These are phyloP conservation scores for Drosophila paucipuncta DNA, from an alignment of 2,888 invertebrate genomes.

Conservation along the genomic window DNA sequence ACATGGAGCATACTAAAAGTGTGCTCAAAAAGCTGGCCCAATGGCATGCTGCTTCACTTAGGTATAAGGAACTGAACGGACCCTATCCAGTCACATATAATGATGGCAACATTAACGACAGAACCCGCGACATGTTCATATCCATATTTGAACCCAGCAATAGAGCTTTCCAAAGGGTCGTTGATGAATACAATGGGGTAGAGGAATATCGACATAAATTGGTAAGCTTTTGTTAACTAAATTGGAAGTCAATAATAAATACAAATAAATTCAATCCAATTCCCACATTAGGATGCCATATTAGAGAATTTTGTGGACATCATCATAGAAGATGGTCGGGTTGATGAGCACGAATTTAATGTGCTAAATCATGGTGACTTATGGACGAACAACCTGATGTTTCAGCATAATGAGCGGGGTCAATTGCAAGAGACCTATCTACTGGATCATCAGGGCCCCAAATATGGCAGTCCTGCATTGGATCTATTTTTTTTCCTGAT, in stretches of 20 bases:
- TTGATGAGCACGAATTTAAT: conserved; percentile 72
- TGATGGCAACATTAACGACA: conserved; percentile 40
- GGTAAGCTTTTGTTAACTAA: conserved; percentile 52
- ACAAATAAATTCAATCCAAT: neutral
- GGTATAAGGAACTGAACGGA: conserved; percentile 60
- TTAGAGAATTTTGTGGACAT: neutral
- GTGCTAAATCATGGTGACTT: conserved; percentile 80
- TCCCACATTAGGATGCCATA: neutral
- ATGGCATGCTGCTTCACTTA: conserved; percentile 82
- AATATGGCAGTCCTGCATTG: conserved; percentile 75
- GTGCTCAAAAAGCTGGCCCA: conserved; percentile 78
- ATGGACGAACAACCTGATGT: conserved; percentile 82
- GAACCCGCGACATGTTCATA: conserved; percentile 22
- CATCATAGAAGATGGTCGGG: conserved; percentile 2
- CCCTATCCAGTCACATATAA: conserved; percentile 45
- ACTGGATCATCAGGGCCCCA: conserved; percentile 75
- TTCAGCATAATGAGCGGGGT: conserved; percentile 67
- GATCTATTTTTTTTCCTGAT: conserved; percentile 76
- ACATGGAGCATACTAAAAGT: conserved; percentile 70
- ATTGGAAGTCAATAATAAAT: neutral
- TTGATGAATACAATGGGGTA: conserved; percentile 42
- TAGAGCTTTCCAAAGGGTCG: conserved; percentile 28
- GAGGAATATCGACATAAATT: conserved; percentile 62
- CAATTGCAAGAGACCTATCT: conserved; percentile 67
- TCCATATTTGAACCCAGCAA: conserved; percentile 10